Base-by-base conservation (phyloP, 2,113 vertebrate species). In the Amazona guildingii region DNA sequence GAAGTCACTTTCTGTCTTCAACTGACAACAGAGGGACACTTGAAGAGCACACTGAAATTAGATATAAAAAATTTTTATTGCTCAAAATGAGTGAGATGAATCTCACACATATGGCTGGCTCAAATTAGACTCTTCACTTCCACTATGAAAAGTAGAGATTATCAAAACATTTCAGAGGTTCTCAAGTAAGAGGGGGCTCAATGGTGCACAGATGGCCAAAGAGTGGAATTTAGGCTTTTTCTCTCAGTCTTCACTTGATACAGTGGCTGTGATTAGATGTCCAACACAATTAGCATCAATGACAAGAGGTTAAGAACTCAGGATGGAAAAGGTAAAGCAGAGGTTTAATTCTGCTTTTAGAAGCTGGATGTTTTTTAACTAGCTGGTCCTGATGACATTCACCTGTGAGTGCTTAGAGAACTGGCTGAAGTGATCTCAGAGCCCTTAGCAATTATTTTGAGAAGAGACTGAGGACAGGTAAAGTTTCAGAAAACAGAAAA, bases 241-340 rank as follows among this genome's bases (percentile, higher is more conserved):
- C 84, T 57, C 86, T 87, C 57, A 87, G 77, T 66, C 77, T 87
- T 85, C 62, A 66, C 89, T 95, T 62, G 57, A 92, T 89, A 79
- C 35, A 87, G 81, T 79, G 80, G 52, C 89, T 94, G 86, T 95
- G 94, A 96, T 97, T 95, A 97, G 70, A 94, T 95, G 93, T 95
- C 95, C 91, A 95, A 97, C 95, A 96, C 70, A 91, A 95, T 95
- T 92, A 97, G 49, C 57, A 92, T 97, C 96, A 97, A 91, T 0
- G 3, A 92, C 76, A 92, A 81, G 81, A 9, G 4, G 69, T 62
- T 84, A 92, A 76, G 90, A 95, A 85, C 84, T 82, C 11, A 1
- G 57, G 41, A 89, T 69, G 25, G 64, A 92, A 94, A 92, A 92
- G 86, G 90, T 59, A 95, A 95, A 96, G 66, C 44, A 85, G 33